phyloP scores from a whole-genome alignment of 2,797 vertebrate genomes.

The Neoniphon sammara region DNA sequence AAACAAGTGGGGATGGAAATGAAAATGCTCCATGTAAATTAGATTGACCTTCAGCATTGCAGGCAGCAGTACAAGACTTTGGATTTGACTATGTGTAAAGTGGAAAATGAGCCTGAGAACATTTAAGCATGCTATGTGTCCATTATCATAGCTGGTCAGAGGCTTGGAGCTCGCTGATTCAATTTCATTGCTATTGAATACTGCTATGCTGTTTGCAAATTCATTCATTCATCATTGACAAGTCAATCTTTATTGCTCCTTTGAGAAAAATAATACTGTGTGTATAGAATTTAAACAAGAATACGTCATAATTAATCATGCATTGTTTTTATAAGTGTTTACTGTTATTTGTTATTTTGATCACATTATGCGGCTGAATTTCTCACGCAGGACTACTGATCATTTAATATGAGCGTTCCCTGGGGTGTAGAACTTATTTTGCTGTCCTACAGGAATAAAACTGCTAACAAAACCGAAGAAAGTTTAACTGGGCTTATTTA shows the following conservation, averaged over 20 bases:
- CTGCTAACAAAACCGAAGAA: too few species aligned
- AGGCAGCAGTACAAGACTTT: slow-evolving; percentile 21
- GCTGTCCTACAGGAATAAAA: slow-evolving; percentile 27
- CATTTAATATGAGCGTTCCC: slow-evolving; percentile 33
- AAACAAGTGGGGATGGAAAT: slow-evolving; percentile 44
- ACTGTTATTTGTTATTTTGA: slow-evolving; percentile 54
- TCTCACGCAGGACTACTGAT: slow-evolving; percentile 43
- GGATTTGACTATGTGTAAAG: slow-evolving; percentile 21
- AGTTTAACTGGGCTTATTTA: too few species aligned
- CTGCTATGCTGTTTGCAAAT: slow-evolving; percentile 20
- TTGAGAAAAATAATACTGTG: slow-evolving; percentile 53
- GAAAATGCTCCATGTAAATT: slow-evolving; percentile 49
- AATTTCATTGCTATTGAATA: slow-evolving; percentile 51
- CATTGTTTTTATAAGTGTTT: slow-evolving; percentile 31
- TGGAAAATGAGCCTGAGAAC: slow-evolving; percentile 32
- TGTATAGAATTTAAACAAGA: slow-evolving; percentile 54
- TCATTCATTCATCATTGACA: slow-evolving; percentile 45
- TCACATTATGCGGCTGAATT: slow-evolving; percentile 47
- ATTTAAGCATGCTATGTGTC: slow-evolving; percentile 24
- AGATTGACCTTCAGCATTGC: slow-evolving; percentile 44
- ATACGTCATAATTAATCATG: slow-evolving; percentile 46
- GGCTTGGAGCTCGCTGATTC: slow-evolving; percentile 27
- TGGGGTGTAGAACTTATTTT: background rate
- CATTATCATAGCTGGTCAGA: slow-evolving; percentile 31
- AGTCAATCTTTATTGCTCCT: slow-evolving; percentile 56